Base-by-base conservation (phyloP, 2,797 vertebrate species). In the Melanotaenia boesemani region DNA sequence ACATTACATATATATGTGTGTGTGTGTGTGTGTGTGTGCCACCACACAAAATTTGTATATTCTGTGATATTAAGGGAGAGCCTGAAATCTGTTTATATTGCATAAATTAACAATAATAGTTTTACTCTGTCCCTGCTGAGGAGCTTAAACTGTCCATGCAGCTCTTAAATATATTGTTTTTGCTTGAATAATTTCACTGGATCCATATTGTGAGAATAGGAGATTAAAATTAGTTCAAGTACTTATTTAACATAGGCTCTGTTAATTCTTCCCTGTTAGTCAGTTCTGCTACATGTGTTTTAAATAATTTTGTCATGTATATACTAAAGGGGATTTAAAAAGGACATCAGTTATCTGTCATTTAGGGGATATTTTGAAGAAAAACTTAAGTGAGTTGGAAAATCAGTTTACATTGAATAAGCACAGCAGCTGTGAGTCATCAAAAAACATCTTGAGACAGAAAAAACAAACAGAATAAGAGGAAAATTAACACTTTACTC, bases 101-200 rank as follows among this genome's bases (percentile, higher is more conserved):
- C 48, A 44, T 63, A 68, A 16, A 1, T 52, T 46, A 60, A 57
- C 1, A 39, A 12, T 7, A 20, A 59, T 18, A 57, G 28, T 62
- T 67, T 34, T 70, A 0, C 10, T 3, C 10, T 15, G 28, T 61
- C 13, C 6, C 63, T 48, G 22, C 12, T 44, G 52, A 54, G 18
- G 5, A 44, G 34, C 26, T 66, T 50, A 54, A 64, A 60, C 18
- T 44, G 32, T 68, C 58, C 18, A 18, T 41, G 46, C 20, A 44
- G 2, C 3, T 71, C 16, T 63, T 55, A 36, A 66, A 24, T 12
- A 50, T 5, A 24, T 20, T 69, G 15, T 44, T 61, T 15, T 37
- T 56, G 26, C 36, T 70, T 60, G 56, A 6, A 68, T 66, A 28
- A 63, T 24, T 50, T 65, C 57, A 72, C 36, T 55, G 32, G 22